Evolutionary conservation across 2,797 vertebrate genomes (phyloP).

Genomic region (Meda fulgida): DNA sequence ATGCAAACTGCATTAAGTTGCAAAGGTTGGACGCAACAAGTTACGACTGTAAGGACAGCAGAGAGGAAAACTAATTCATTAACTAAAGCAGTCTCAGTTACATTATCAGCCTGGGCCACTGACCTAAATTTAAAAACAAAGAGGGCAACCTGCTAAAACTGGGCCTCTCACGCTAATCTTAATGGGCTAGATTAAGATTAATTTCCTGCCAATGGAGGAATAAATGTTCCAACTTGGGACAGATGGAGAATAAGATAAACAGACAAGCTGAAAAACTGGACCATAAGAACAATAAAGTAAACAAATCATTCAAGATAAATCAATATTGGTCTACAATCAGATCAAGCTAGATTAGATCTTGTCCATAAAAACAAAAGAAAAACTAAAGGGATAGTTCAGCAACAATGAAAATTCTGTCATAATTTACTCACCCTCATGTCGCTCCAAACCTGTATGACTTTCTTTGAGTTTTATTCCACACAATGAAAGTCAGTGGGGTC

Average conservation of each 20-base stretch:
- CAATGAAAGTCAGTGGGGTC: too few relatives aligned
- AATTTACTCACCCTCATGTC: background rate
- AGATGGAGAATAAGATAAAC: conserved; percentile 35
- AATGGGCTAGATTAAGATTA: conserved; percentile 77
- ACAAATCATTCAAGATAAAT: conserved; percentile 24
- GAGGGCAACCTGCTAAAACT: conserved; percentile 74
- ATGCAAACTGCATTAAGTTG: conserved; percentile 45
- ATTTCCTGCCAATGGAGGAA: conserved; percentile 65
- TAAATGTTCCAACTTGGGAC: conserved; percentile 17
- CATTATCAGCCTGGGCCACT: conserved; percentile 71
- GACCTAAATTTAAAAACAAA: conserved; percentile 79
- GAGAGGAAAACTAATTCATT: conserved; percentile 19
- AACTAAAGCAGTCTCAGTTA: conserved; percentile 67
- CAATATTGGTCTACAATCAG: conserved; percentile 41
- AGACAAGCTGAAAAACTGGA: conserved; percentile 10
- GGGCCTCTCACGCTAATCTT: conserved; percentile 78
- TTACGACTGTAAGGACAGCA: conserved; percentile 12
- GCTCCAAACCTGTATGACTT: background rate
- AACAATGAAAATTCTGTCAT: background rate
- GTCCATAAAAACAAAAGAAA: conserved; percentile 13
- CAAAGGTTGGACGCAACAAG: conserved; percentile 40
- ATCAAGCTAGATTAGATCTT: conserved; percentile 40
- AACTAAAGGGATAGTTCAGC: background rate
- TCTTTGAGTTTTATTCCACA: background rate
- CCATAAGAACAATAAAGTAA: conserved; percentile 12